Evolutionary conservation across 2,888 invertebrate genomes (phyloP).

Genomic region (Globia sparganii): DNA sequence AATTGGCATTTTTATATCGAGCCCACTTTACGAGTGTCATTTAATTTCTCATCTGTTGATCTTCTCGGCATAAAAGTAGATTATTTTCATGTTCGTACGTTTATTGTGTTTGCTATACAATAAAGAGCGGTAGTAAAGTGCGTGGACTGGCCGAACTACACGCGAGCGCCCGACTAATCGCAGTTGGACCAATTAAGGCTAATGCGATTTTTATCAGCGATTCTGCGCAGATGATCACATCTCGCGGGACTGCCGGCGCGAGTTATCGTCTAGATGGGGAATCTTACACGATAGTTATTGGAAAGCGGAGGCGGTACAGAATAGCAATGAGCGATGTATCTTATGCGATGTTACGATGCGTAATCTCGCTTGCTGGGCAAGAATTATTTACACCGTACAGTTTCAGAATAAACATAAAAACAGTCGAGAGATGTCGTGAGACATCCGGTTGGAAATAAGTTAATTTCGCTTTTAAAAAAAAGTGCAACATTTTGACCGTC

Average conservation of each 20-base stretch:
- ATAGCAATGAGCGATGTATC: constrained; percentile 40
- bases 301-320: constrained; percentile 10
- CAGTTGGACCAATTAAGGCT: constrained; percentile 69
- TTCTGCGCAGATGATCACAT: constrained; percentile 57
- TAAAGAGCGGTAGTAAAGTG: constrained; percentile 60
- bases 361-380: constrained; percentile 3
- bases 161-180: constrained; percentile 61
- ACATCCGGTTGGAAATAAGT: background rate
- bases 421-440: background rate
- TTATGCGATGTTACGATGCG: constrained; percentile 1
- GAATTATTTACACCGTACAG: background rate
- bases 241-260: constrained; percentile 52
- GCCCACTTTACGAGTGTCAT: constrained; percentile 42
- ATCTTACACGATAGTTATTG: constrained; percentile 58
- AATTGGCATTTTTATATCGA: constrained; percentile 39
- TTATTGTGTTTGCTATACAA: constrained; percentile 58
- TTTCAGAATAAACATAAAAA: constrained; percentile 5
- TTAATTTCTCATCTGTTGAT: constrained; percentile 63
- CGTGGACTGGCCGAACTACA: constrained; percentile 41
- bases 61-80: constrained; percentile 52
- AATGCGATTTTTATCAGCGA: constrained; percentile 76
- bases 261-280: constrained; percentile 54
- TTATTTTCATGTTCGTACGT: constrained; percentile 57
- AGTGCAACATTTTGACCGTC: background rate
- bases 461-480: background rate